Base-by-base conservation (phyloP, 2,797 vertebrate species). In the Etheostoma perlongum region DNA sequence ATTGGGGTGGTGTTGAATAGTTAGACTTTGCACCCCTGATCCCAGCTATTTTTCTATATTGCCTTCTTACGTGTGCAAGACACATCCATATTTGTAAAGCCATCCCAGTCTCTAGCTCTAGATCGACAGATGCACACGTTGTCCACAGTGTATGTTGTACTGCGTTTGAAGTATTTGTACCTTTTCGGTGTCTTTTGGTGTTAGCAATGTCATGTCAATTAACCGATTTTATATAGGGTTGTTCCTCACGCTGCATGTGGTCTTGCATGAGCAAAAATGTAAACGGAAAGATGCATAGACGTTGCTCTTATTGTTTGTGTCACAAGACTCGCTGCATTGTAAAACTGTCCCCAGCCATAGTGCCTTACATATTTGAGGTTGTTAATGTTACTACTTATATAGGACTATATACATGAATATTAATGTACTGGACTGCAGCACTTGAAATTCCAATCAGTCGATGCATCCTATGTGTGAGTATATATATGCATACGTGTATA, bases 341-440 rank as follows among this genome's bases (percentile, higher is more conserved):
- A 93, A 97, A 97, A 96, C 94, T 93, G 97, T 99, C 97, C 94
- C 97, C 96, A 99, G 97, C 98, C 98, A 97, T 99, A 99, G 98
- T 99, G 98, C 98, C 98, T 99, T 99, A 99, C 97, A 98, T 99
- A 99, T 98, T 97, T 96, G 97, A 98, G 96, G 97, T 99, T 97
- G 97, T 98, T 97, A 95, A 97, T 97, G 97, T 99, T 98, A 97
- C 95, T 98, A 96, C 96, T 96, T 97, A 97, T 97, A 97, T 97
- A 97, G 97, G 90, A 94, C 91, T 94, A 95, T 95, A 93, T 93
- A 89, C 96, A 95, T 94, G 91, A 92, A 89, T 94, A 96, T 97
- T 95, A 96, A 96, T 96, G 97, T 98, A 96, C 95, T 96, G 97
- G 97, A 97, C 97, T 98, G 96, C 97, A 98, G 97, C 97, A 99